These are phyloP conservation scores for Xanthorhoe designata DNA, from an alignment of 2,888 invertebrate species.

Conservation along the genomic window DNA sequence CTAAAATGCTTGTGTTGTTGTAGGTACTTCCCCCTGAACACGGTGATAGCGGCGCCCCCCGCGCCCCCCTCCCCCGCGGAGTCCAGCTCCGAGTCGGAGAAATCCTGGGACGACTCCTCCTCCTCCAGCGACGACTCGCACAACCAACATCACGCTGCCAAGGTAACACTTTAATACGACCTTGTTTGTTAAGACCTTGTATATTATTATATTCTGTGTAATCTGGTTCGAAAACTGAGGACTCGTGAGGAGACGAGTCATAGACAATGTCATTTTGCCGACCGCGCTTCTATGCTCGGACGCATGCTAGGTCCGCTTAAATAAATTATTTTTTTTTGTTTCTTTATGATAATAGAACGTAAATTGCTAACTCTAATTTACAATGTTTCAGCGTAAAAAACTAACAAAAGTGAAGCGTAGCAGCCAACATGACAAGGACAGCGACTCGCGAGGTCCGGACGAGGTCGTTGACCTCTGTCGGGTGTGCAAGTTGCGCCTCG, in stretches of 20 bases:
- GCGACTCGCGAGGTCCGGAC: conserved; percentile 45
- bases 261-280: too few species aligned
- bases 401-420: conserved; percentile 73
- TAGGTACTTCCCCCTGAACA: conserved; percentile 96
- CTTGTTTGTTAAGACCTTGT: too few species aligned
- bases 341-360: too few species aligned
- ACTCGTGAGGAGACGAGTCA: too few species aligned
- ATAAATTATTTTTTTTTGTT: too few species aligned
- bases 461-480: conserved; percentile 82
- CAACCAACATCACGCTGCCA: conserved; percentile 65
- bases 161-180: conserved; percentile 54
- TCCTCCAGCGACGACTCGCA: conserved; percentile 68
- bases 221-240: too few species aligned
- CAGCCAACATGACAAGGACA: conserved; percentile 61
- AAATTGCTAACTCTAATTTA: not conserved
- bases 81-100: conserved; percentile 71
- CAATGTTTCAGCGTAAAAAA: conserved; percentile 71
- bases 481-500: conserved; percentile 83
- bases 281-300: too few species aligned
- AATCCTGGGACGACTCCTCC: conserved; percentile 63
- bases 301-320: too few species aligned
- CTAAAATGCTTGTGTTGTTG: too few species aligned
- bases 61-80: conserved; percentile 62
- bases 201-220: too few species aligned
- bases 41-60: conserved; percentile 88